A percentile compares a stretch with the other conserved stretches of the same genome.
Evolutionary conservation across 2,113 vertebrate species (phyloP).

Genomic region (Podilymbus podiceps): DNA sequence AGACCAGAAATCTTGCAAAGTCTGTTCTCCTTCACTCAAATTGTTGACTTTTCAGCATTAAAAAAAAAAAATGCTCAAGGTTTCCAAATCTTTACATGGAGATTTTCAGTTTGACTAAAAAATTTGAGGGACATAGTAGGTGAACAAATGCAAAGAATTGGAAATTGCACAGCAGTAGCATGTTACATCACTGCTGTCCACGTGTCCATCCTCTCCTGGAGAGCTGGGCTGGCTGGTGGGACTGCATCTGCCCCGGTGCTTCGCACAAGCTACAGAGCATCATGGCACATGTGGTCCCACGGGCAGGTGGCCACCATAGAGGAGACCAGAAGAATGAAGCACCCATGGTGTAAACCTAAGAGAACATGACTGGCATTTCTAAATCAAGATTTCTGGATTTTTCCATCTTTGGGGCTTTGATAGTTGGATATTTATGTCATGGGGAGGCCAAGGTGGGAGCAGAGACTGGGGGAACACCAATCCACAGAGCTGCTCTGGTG

Average conservation of each 20-base stretch:
- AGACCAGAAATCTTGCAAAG: background rate
- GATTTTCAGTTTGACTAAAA: background rate
- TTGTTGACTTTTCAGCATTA: background rate
- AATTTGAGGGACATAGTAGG: background rate
- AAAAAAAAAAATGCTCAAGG: background rate
- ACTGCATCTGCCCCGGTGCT: background rate
- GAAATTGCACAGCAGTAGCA: background rate
- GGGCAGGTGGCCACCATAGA: rapidly evolving
- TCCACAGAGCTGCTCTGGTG: background rate
- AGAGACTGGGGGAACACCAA: background rate
- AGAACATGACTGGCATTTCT: background rate
- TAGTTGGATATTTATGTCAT: background rate
- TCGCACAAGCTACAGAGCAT: rapidly evolving
- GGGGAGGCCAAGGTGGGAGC: background rate
- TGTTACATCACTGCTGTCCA: background rate
- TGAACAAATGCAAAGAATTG: background rate
- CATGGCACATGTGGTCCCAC: rapidly evolving
- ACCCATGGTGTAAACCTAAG: background rate
- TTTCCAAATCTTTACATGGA: background rate
- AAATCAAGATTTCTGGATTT: background rate
- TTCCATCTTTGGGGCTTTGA: background rate
- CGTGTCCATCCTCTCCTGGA: background rate
- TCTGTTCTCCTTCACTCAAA: background rate
- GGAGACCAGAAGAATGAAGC: background rate
- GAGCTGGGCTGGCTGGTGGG: background rate